phyloP scores from a whole-genome alignment of 2,888 invertebrate species.

The Drosophila anceps region DNA sequence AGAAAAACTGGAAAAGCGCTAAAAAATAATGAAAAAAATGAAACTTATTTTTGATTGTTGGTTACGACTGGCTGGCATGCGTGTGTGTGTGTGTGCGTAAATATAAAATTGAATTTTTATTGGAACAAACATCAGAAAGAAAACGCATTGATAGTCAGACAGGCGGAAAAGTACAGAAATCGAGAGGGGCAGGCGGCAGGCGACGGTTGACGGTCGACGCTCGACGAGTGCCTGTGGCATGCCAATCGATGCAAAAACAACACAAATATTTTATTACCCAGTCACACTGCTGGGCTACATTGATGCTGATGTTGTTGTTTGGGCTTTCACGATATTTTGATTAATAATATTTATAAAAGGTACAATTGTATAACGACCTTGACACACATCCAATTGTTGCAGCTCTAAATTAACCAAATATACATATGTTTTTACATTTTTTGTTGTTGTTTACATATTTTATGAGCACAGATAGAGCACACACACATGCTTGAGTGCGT shows the following conservation, averaged over 20 bases:
- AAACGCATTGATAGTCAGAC: constrained; percentile 46
- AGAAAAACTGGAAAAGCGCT: constrained; percentile 5
- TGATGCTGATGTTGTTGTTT: constrained; percentile 2
- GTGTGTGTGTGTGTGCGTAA: constrained; percentile 15
- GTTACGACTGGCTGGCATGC: not conserved
- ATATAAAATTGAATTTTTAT: constrained; percentile 69
- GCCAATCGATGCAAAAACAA: constrained; percentile 39
- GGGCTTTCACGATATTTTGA: constrained; percentile 8
- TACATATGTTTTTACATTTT: not conserved
- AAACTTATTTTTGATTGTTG: constrained; percentile 23
- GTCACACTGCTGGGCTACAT: constrained; percentile 3
- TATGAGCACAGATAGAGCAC: constrained; percentile 6
- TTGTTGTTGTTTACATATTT: not conserved
- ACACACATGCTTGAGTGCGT: constrained; percentile 4
- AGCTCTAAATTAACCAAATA: constrained; percentile 11
- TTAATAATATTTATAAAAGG: constrained; percentile 1
- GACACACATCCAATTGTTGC: constrained; percentile 6
- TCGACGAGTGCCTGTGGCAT: constrained; percentile 16
- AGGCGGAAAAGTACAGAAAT: constrained; percentile 26
- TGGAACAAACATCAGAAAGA: constrained; percentile 53
- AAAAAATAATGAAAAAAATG: constrained; percentile 31
- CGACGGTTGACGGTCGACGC: too few species aligned
- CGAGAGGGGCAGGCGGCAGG: too few species aligned
- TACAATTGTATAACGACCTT: constrained; percentile 10
- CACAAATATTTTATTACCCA: constrained; percentile 35